A percentile compares a stretch with the other conserved stretches of the same genome.
Conservation (phyloP, 2,113 vertebrate genomes). For the Sylvietta virens region DNA sequence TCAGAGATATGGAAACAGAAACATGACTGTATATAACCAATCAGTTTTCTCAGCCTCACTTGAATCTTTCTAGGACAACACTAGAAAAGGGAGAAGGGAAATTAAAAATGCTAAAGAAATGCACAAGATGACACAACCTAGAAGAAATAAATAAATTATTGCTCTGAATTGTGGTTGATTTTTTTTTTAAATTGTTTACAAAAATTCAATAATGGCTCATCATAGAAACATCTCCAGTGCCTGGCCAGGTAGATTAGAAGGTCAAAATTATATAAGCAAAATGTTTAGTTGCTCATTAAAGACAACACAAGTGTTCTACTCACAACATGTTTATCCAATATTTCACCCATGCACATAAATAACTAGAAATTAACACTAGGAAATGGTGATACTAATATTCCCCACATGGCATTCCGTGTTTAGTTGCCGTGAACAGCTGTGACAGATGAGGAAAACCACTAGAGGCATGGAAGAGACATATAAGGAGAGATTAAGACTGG, state of each 20-base stretch:
- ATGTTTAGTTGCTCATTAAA: not conserved
- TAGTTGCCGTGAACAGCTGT: not conserved
- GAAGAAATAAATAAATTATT: not conserved
- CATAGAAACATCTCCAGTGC: not conserved
- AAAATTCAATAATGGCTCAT: not conserved
- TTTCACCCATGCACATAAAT: not conserved
- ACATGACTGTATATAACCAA: not conserved
- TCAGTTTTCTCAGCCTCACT: not conserved
- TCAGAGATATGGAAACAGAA: not conserved
- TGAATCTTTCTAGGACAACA: not conserved
- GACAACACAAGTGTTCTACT: not conserved
- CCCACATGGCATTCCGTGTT: not conserved
- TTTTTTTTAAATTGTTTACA: not conserved
- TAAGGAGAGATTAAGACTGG: not conserved
- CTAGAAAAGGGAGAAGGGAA: not conserved
- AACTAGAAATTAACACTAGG: not conserved
- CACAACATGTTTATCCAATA: not conserved
- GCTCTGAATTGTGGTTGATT: not conserved
- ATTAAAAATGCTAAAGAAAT: not conserved
- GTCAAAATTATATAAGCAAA: not conserved
- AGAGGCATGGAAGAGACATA: not conserved
- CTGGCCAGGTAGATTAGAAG: not conserved
- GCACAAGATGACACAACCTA: not conserved
- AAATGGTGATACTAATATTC: not conserved
- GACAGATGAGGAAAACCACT: not conserved